A percentile compares a stretch with the other conserved stretches of the same genome.
Evolutionary conservation across 2,797 vertebrate species (phyloP).

Genomic region (Sebastes nivosus): DNA sequence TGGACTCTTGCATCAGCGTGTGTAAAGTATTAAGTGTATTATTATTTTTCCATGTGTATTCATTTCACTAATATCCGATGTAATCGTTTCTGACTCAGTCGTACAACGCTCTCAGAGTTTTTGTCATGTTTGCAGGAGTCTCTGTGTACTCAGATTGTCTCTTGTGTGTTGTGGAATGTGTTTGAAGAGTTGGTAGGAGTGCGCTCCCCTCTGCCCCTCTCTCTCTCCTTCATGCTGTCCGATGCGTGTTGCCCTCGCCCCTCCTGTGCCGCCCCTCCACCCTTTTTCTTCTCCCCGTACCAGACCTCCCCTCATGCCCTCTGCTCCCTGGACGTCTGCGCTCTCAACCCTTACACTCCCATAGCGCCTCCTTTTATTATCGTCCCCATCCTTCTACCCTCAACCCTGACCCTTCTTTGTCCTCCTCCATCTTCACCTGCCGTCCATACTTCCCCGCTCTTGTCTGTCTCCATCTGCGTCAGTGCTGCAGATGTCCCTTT

Average conservation of each 20-base stretch:
- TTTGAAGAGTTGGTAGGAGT: slow-evolving; percentile 73
- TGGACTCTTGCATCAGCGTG: slow-evolving; percentile 4
- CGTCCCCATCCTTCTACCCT: neutral
- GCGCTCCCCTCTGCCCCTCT: slow-evolving; percentile 42
- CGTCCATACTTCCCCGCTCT: neutral
- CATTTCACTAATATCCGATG: neutral
- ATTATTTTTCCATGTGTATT: slow-evolving; percentile 1
- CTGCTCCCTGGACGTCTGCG: slow-evolving; percentile 17
- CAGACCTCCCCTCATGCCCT: slow-evolving; percentile 32
- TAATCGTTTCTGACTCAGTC: slow-evolving; percentile 9
- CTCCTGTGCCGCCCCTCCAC: slow-evolving; percentile 20
- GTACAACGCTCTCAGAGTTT: neutral
- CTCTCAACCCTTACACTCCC: slow-evolving; percentile 10
- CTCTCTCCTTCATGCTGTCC: slow-evolving; percentile 47
- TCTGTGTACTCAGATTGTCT: slow-evolving; percentile 39
- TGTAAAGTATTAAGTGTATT: slow-evolving; percentile 22
- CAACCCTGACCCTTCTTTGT: neutral
- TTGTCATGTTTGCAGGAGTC: slow-evolving; percentile 22
- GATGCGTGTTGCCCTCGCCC: slow-evolving; percentile 39
- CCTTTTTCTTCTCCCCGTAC: neutral
- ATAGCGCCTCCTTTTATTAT: neutral
- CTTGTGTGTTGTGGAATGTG: slow-evolving; percentile 61
- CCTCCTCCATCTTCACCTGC: slow-evolving; percentile 39
- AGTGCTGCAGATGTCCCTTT: slow-evolving; percentile 23
- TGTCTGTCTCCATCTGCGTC: slow-evolving; percentile 34